Percentiles rank a stretch among this genome's conserved stretches.
phyloP scores from a whole-genome alignment of 2,888 invertebrate genomes.

The Platerodrilus igneus region DNA sequence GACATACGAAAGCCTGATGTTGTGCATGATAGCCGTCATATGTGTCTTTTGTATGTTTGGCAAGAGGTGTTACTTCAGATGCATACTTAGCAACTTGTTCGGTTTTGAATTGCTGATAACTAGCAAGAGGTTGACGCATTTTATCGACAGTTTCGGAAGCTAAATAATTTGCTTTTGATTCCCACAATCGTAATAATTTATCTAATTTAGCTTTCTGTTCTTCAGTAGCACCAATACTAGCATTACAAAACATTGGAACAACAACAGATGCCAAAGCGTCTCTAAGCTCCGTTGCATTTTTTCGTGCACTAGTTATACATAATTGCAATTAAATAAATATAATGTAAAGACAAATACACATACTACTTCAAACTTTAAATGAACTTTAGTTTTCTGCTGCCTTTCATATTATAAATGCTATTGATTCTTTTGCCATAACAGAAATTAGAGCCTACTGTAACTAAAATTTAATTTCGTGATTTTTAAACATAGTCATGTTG shows the following conservation, averaged over 20 bases:
- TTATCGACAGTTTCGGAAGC: constrained; percentile 77
- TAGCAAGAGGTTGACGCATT: constrained; percentile 79
- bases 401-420: too few relatives aligned
- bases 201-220: constrained; percentile 88
- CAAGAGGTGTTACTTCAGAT: constrained; percentile 69
- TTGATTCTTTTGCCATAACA: too few relatives aligned
- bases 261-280: constrained; percentile 92
- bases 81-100: constrained; percentile 76
- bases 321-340: too few relatives aligned
- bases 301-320: constrained; percentile 71
- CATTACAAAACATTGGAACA: constrained; percentile 96
- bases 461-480: too few relatives aligned
- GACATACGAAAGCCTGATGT: constrained; percentile 91
- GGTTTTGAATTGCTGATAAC: constrained; percentile 87
- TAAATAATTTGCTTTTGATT: constrained; percentile 89
- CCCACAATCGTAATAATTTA: constrained; percentile 93
- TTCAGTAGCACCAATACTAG: constrained; percentile 77
- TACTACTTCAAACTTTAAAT: too few relatives aligned
- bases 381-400: too few relatives aligned
- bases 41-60: constrained; percentile 74
- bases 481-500: too few relatives aligned
- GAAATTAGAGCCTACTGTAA: too few relatives aligned
- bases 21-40: constrained; percentile 77
- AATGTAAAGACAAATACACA: too few relatives aligned
- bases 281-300: constrained; percentile 90